Conservation (phyloP, 2,797 vertebrate species). For the Erethizon dorsatum region DNA sequence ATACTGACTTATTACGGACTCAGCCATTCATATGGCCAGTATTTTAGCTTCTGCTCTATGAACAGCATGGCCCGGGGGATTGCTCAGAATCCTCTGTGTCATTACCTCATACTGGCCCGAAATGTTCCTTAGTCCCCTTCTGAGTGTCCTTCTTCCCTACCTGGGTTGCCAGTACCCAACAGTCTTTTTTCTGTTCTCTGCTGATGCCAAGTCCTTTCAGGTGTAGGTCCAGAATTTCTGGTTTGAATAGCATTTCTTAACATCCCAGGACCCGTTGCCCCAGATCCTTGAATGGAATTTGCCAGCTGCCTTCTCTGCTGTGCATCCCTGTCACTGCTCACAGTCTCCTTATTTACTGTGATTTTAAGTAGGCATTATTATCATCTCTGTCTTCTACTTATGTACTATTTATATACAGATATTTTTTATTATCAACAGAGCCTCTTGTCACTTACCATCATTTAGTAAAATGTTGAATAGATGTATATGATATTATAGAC, state of each 20-base stretch:
- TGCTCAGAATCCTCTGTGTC: not conserved
- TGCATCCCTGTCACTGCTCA: not conserved
- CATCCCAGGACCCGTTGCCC: not conserved
- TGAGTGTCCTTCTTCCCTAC: not conserved
- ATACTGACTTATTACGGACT: not conserved
- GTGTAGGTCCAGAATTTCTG: not conserved
- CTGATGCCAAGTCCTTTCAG: not conserved
- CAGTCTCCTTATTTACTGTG: not conserved
- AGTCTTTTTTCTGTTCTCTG: not conserved
- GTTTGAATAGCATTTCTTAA: not conserved
- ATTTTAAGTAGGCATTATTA: not conserved
- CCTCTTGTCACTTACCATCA: not conserved
- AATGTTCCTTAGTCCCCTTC: not conserved
- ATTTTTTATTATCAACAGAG: not conserved
- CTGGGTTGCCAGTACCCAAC: not conserved
- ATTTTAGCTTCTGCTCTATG: not conserved
- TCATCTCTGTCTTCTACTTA: not conserved
- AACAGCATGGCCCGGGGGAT: not conserved
- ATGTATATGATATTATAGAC: not conserved
- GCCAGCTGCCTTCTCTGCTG: not conserved
- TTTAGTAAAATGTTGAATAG: not conserved
- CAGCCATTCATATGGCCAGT: not conserved
- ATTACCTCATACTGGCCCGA: not conserved
- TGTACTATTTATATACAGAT: not conserved
- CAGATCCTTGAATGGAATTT: fast-evolving